Evolutionary conservation across 2,797 vertebrate species (phyloP), one percentile per base, ranked within the genome.

Genomic region (Acrossocheilus wenchowensis): DNA sequence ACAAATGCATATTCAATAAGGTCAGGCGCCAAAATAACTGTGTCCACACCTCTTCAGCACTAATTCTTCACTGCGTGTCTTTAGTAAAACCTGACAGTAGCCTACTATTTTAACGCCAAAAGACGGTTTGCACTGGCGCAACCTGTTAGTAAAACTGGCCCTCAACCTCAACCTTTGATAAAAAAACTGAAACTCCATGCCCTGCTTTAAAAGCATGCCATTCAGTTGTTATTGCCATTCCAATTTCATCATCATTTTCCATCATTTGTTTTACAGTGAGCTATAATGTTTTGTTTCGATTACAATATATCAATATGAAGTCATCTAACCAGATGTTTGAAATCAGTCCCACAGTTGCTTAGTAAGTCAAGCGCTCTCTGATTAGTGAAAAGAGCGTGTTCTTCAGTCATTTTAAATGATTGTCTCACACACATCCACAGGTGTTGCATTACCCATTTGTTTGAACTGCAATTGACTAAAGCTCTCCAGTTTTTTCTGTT

Each of bases 381-480:
- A 78, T 87, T 83, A 90, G 78, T 83, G 23, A 84, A 91, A 86
- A 57, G 57, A 78, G 77, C 54, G 30, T 75, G 45, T 75, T 84
- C 48, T 82, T 64, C 34, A 78, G 50, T 82, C 83, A 68, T 88
- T 69, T 69, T 64, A 81, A 78, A 82, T 84, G 34, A 84, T 73
- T 57, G 83, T 57, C 74, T 85, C 78, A 84, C 79, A 64, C 45
- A 60, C 52, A 83, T 80, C 69, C 84, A 87, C 89, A 88, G 54
- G 88, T 89, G 82, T 84, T 88, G 84, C 80, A 69, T 83, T 9
- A 77, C 50, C 68, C 45, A 69, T 87, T 87, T 82, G 82, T 92
- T 90, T 91, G 66, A 89, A 87, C 90, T 92, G 86, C 91, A 64
- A 81, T 82, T 88, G 86, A 89, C 86, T 90, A 86, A 74, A 88